phyloP scores from a whole-genome alignment of 2,113 vertebrate genomes.

The Eonycteris spelaea region DNA sequence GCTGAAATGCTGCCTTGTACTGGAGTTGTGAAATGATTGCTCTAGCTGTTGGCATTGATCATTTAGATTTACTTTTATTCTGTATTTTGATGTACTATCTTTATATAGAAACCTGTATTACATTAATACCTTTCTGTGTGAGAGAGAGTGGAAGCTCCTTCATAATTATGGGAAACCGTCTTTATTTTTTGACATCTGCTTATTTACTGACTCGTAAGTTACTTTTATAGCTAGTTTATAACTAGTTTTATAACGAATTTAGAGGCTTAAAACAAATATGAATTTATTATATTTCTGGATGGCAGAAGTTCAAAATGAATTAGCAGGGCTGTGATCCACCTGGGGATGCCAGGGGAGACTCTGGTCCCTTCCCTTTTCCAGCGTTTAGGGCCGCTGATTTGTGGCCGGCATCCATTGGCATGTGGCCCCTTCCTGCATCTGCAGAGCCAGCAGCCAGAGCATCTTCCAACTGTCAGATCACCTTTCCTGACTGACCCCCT shows the following conservation, averaged over 20 bases:
- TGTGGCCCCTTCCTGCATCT: background rate
- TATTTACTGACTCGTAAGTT: background rate
- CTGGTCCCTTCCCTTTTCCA: background rate
- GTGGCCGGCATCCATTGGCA: background rate
- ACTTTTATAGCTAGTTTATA: too few relatives aligned
- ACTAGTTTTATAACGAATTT: too few relatives aligned
- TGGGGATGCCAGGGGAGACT: background rate
- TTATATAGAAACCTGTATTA: background rate
- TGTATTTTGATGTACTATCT: background rate
- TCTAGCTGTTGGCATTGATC: background rate
- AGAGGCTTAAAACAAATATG: background rate
- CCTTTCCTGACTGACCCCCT: background rate
- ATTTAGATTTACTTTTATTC: background rate
- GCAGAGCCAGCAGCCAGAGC: background rate
- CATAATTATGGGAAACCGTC: background rate
- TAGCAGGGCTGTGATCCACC: background rate
- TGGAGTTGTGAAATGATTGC: background rate
- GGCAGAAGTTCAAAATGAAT: background rate
- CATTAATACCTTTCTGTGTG: background rate
- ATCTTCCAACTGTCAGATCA: background rate
- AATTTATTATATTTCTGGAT: background rate
- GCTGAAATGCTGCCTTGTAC: background rate
- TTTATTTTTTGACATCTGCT: background rate
- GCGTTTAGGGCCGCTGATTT: background rate
- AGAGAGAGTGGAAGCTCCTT: background rate